phyloP scores from a whole-genome alignment of 1,140 invertebrate genomes.

The Drosophila nikananu region DNA sequence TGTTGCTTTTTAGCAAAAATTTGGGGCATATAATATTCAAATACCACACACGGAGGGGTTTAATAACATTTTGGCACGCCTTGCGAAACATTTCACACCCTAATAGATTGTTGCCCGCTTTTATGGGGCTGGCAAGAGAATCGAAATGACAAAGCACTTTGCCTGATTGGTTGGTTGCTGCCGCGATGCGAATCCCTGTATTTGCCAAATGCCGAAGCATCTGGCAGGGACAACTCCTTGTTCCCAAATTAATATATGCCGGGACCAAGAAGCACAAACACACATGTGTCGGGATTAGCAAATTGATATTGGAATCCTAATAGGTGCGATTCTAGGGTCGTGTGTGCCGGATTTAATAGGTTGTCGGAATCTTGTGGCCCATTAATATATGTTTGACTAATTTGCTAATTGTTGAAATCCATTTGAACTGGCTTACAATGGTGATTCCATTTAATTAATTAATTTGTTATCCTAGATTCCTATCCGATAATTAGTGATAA shows the following conservation, averaged over 20 bases:
- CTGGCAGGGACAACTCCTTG: neutral
- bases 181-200: conserved; percentile 8
- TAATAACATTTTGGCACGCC: conserved; percentile 66
- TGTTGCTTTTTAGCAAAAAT: conserved; percentile 26
- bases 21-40: conserved; percentile 62
- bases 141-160: conserved; percentile 33
- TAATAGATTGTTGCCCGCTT: conserved; percentile 36
- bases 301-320: conserved; percentile 28
- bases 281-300: conserved; percentile 13
- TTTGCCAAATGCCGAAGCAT: conserved; percentile 12
- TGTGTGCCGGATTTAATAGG: conserved; percentile 11
- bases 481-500: neutral
- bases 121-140: conserved; percentile 5
- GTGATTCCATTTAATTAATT: conserved; percentile 6
- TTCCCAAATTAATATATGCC: conserved; percentile 34
- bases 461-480: neutral
- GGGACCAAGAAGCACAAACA: neutral
- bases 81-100: conserved; percentile 32
- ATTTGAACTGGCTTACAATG: conserved; percentile 1
- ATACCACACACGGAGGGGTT: conserved; percentile 35
- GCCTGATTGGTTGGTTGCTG: conserved; percentile 28
- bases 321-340: conserved; percentile 11
- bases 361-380: neutral
- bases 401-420: conserved; percentile 16
- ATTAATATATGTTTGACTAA: conserved; percentile 18